Evolutionary conservation across 2,888 invertebrate species (phyloP).

Genomic region (Melanostoma mellinum): DNA sequence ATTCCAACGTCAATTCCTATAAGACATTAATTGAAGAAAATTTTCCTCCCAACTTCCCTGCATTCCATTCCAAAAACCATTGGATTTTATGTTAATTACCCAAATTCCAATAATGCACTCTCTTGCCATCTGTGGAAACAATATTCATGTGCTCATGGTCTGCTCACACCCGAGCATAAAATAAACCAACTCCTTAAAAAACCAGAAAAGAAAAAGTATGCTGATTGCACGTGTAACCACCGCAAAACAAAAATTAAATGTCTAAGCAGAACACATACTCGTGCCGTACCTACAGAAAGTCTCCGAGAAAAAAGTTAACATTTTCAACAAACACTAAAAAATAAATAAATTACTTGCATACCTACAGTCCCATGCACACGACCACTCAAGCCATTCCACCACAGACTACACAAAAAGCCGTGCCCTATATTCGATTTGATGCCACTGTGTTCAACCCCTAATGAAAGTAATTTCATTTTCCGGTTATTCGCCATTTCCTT

Average conservation of each 20-base stretch:
- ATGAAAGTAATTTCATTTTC: constrained; percentile 72
- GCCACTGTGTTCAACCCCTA: constrained; percentile 42
- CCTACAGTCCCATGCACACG: constrained; percentile 20
- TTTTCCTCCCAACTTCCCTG: not conserved
- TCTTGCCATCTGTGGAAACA: constrained; percentile 44
- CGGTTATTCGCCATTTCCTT: constrained; percentile 36
- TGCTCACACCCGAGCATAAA: not conserved
- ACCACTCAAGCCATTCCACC: constrained; percentile 7
- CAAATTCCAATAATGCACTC: constrained; percentile 58
- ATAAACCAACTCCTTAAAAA: not conserved
- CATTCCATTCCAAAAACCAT: constrained; percentile 29
- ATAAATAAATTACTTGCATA: constrained; percentile 3
- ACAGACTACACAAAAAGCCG: not conserved
- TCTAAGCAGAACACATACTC: constrained; percentile 38
- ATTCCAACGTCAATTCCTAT: constrained; percentile 20
- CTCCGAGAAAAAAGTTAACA: not conserved
- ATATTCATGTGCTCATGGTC: constrained; percentile 22
- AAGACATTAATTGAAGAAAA: constrained; percentile 21
- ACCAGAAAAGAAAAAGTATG: constrained; percentile 47
- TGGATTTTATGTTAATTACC: constrained; percentile 53
- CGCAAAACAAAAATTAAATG: constrained; percentile 61
- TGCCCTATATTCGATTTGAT: constrained; percentile 26
- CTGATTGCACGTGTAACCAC: constrained; percentile 56
- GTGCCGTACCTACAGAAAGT: not conserved
- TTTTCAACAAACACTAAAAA: not conserved